These are phyloP conservation scores for Lumbricus terrestris DNA, from an alignment of 2,888 invertebrate genomes.

Conservation along the genomic window DNA sequence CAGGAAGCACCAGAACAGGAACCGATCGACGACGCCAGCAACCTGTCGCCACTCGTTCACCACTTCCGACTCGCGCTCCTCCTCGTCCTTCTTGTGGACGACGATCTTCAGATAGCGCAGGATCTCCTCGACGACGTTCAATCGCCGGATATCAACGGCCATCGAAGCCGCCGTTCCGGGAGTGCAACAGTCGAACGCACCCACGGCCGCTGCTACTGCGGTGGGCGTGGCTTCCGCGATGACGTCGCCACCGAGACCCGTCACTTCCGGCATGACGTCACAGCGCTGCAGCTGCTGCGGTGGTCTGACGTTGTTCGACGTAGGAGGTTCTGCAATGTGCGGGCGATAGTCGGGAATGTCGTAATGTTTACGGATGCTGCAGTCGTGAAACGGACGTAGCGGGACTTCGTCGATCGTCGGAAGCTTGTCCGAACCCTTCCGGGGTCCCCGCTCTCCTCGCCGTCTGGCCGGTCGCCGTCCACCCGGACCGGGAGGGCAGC, in stretches of 20 bases:
- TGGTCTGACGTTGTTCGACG: not conserved
- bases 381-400: not conserved
- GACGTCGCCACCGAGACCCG: not conserved
- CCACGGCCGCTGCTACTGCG: conserved; percentile 38
- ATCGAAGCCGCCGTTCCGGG: conserved; percentile 14
- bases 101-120: conserved; percentile 48
- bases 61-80: conserved; percentile 47
- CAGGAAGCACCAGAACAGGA: conserved; percentile 53
- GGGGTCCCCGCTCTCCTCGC: not conserved
- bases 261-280: conserved; percentile 24
- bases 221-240: conserved; percentile 36
- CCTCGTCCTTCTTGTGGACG: conserved; percentile 49
- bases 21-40: conserved; percentile 51
- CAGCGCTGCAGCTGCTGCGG: conserved; percentile 7
- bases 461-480: not conserved
- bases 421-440: not conserved
- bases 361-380: conserved; percentile 6
- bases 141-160: conserved; percentile 30
- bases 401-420: conserved; percentile 7
- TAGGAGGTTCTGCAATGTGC: not conserved
- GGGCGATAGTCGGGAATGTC: not conserved
- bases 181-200: conserved; percentile 11
- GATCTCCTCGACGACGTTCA: conserved; percentile 47
- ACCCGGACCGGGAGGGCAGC: conserved; percentile 27
- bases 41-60: conserved; percentile 56